Evolutionary conservation across 2,113 vertebrate species (phyloP), one percentile per base, ranked within the genome.

Genomic region (Girardinichthys multiradiatus): DNA sequence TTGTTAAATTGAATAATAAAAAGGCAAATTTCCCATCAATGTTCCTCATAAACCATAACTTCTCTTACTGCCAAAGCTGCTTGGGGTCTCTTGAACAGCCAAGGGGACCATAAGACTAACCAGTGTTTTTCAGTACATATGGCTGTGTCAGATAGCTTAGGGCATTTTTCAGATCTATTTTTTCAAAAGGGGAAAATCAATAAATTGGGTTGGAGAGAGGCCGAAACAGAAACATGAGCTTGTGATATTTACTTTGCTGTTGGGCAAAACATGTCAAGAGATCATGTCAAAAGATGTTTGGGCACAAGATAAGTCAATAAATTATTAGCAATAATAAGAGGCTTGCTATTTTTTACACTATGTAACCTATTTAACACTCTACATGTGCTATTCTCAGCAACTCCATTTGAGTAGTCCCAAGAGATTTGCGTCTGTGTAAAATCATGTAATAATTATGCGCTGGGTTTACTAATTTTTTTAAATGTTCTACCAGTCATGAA

Each of bases 151-250:
- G 83, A 91, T 91, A 83, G 88, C 92, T 93, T 71, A 65, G 78
- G 90, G 90, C 78, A 30, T 77, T 91, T 90, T 92, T 85, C 70
- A 89, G 90, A 92, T 92, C 88, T 90, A 91, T 92, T 92, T 92
- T 93, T 91, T 83, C 89, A 87, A 90, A 89, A 82, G 89, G 80
- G 85, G 86, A 65, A 87, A 92, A 93, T 94, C 93, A 92, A 94
- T 94, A 91, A 72, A 75, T 76, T 81, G 86, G 83, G 81, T 84
- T 59, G 42, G 72, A 83, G 86, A 85, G 82, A 75, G 86, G 51
- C 70, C 67, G 85, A 82, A 79, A 64, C 81, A 85, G 89, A 86
- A 93, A 87, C 80, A 88, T 60, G 76, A 91, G 86, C 80, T 83
- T 88, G 79, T 87, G 83, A 89, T 90, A 84, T 90, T 90, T 86